These are phyloP conservation scores for Mus spicilegus DNA, from an alignment of 2,113 vertebrate species.

Conservation along the genomic window DNA sequence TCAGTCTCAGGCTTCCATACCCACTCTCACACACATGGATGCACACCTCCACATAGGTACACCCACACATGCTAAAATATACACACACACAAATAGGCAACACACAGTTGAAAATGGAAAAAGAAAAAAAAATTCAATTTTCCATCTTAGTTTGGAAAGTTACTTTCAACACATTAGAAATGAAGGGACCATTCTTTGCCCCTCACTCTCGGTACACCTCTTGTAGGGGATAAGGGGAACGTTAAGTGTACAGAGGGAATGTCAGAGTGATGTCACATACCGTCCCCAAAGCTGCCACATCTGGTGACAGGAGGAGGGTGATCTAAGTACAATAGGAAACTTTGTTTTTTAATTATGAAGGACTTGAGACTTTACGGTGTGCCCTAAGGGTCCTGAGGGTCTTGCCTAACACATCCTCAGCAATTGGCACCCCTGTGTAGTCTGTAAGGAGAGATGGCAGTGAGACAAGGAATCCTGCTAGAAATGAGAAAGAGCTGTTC, in stretches of 20 bases:
- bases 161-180: background rate
- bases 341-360: background rate
- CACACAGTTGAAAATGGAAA: background rate
- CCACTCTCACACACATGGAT: background rate
- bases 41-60: background rate
- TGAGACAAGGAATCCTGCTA: background rate
- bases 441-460: background rate
- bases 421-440: background rate
- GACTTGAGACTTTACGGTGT: background rate
- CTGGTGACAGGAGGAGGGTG: background rate
- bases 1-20: too few relatives aligned
- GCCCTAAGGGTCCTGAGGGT: background rate
- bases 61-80: background rate
- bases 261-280: background rate
- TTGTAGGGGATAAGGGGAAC: background rate
- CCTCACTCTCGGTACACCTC: background rate
- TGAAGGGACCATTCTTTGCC: background rate
- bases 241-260: background rate
- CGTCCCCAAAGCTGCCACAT: background rate
- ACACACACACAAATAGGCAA: background rate
- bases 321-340: background rate
- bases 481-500: background rate
- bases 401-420: background rate
- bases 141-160: background rate
- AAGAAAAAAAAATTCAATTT: background rate